Evolutionary conservation across 2,888 invertebrate species (phyloP).

Genomic region (Cryptops parisi): DNA sequence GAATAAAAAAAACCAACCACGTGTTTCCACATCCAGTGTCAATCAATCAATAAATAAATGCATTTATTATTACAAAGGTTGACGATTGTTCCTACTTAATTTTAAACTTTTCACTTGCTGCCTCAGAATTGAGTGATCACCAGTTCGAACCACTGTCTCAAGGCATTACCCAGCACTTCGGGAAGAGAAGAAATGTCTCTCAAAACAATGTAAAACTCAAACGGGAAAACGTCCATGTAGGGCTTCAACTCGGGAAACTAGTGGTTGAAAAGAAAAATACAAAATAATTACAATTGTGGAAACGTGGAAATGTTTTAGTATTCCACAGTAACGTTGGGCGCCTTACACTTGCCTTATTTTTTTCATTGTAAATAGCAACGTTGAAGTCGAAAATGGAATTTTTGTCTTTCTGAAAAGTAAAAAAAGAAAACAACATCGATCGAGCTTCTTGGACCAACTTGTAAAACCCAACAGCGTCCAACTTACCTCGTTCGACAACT

Average conservation of each 20-base stretch:
- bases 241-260: slow-evolving; percentile 48
- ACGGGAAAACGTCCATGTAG: slow-evolving; percentile 92
- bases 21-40: no score
- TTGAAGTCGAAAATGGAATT: slow-evolving; percentile 83
- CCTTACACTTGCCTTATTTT: slow-evolving; percentile 36
- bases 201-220: slow-evolving; percentile 92
- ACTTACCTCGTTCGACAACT: slow-evolving; percentile 68
- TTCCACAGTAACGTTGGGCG: no score
- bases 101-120: slow-evolving; percentile 1
- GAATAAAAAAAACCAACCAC: no score
- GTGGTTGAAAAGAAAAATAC: slow-evolving; percentile 1
- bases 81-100: neutral
- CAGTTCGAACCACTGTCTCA: slow-evolving; percentile 97
- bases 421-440: neutral
- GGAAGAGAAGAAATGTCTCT: slow-evolving; percentile 78
- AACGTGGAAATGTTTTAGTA: neutral
- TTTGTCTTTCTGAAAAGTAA: slow-evolving; percentile 46
- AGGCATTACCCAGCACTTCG: slow-evolving; percentile 79
- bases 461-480: no score
- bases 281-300: no score
- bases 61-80: no score
- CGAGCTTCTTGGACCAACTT: no score
- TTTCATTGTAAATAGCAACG: slow-evolving; percentile 52
- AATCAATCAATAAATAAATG: no score
- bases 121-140: slow-evolving; percentile 40